Base-by-base conservation (phyloP, 2,888 invertebrate species). In the Sarcophaga variegata region DNA sequence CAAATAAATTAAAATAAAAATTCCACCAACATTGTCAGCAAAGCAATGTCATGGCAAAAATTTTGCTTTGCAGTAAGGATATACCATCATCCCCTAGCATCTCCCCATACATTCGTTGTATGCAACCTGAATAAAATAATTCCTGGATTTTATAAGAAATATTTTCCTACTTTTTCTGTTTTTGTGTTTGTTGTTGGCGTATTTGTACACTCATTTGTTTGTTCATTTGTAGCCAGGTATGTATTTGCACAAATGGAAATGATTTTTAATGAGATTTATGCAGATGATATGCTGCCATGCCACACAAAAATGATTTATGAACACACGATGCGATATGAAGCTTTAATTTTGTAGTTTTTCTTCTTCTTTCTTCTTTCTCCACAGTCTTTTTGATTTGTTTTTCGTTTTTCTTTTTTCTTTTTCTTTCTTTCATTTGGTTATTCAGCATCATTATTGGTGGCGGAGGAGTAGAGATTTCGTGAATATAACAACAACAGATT, bases 241-340 rank as follows among this genome's bases (percentile, higher is more conserved):
- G 20, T 67, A 60, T 67, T 83, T 76, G 25, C 47, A 72, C 80
- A 80, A 88, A 86, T 85, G 67, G 85, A 88, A 89, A 80, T 88
- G 75, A 81, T 79, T 89, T 89, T 89, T 89, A 88, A 87, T 89
- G 89, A 90, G 91, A 92, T 91, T 92, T 90, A 91, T 92, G 92
- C 90, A 92, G 90, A 91, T 91, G 91, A 91, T 90, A 89, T 90
- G 90, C 89, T 75, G 74, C 62, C 79, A 78, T 82, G 82, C 79
- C 74, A 82, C 74, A 82, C 90, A 90, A 88, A 89, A 90, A 90
- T 91, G 91, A 92, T 90, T 92, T 91, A 92, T 91, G 91, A 89
- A 88, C 87, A 59, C 62, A 67, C 49, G 59, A 69, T 86, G 82
- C 80, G 75, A 87, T 64, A 71, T 75, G 45, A 59, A 71, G 69